Evolutionary conservation across 2,797 vertebrate species (phyloP), one percentile per base, ranked within the genome.

Genomic region (Amphiprion clarkii): DNA sequence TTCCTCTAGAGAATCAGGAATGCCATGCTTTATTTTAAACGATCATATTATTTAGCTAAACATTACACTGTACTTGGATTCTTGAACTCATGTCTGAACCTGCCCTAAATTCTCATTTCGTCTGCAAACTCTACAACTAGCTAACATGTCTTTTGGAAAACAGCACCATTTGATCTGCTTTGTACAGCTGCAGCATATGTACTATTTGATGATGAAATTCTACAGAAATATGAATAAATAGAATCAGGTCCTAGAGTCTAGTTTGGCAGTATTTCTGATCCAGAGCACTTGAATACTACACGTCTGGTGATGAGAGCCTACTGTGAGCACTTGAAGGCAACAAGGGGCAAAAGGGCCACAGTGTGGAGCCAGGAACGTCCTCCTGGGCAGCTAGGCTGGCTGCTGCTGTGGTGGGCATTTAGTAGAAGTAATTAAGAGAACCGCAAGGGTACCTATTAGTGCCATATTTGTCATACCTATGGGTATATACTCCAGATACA

Each of bases 311-410:
- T n/a, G 71, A 63, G 12, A 39, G 62, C 25, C 77, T 67, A 55
- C 71, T 49, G 39, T 61, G 53, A 72, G 80, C 72, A 67, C 72
- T 33, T 82, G 75, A 87, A 86, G 51, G 79, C 72, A 71, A 55
- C 23, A 81, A 74, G 68, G 33, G 29, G 49, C 53, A 83, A 64
- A 67, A 71, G 69, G 39, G 61, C 56, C 58, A 36, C 71, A 70
- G 69, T 1, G 17, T 60, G 78, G 59, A 76, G 60, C 57, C 73
- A 16, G n/a, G 42, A 36, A 31, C 12, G 13, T 51, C 19, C 49
- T 42, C 13, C 31, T 54, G 74, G 71, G 79, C 72, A 76, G 63
- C 56, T 23, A 19, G 44, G 53, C 60, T 66, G 51, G 49, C 13
- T 65, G 39, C 55, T 13, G 39, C 67, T 70, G 69, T 31, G 54